Percentiles rank a stretch among this genome's conserved stretches.
Evolutionary conservation across 2,888 invertebrate genomes (phyloP).

Genomic region (Itoplectis maculator): DNA sequence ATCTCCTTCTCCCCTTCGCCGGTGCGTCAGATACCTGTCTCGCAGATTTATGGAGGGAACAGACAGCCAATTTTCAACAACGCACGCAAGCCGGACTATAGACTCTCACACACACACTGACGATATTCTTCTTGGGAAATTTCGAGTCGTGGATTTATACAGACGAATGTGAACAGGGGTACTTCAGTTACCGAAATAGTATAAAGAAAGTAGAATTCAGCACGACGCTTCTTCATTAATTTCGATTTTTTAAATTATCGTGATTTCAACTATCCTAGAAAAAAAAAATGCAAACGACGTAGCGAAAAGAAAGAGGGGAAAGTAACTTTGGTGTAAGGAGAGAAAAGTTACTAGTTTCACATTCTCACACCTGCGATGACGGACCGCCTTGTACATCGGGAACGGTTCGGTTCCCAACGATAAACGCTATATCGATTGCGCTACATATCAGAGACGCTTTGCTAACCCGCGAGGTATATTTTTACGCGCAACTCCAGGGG

Average conservation of each 20-base stretch:
- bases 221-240: no score
- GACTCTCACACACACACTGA: constrained; percentile 63
- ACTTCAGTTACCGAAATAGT: no score
- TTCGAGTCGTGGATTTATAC: no score
- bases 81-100: constrained; percentile 1
- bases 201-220: no score
- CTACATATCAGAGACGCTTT: background rate
- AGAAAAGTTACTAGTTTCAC: background rate
- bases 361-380: background rate
- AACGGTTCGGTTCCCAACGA: background rate
- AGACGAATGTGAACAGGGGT: no score
- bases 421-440: constrained; percentile 3
- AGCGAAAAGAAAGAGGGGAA: no score
- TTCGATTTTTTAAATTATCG: no score
- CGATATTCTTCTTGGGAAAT: constrained; percentile 67
- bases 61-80: constrained; percentile 74
- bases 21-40: constrained; percentile 71
- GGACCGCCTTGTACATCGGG: background rate
- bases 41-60: constrained; percentile 75
- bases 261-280: no score
- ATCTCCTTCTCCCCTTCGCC: constrained; percentile 65
- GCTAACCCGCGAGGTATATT: background rate
- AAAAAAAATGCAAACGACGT: no score
- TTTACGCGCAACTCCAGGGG: background rate
- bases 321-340: background rate